Conservation (phyloP, 1,140 invertebrate species). For the Lepidurus packardi region DNA sequence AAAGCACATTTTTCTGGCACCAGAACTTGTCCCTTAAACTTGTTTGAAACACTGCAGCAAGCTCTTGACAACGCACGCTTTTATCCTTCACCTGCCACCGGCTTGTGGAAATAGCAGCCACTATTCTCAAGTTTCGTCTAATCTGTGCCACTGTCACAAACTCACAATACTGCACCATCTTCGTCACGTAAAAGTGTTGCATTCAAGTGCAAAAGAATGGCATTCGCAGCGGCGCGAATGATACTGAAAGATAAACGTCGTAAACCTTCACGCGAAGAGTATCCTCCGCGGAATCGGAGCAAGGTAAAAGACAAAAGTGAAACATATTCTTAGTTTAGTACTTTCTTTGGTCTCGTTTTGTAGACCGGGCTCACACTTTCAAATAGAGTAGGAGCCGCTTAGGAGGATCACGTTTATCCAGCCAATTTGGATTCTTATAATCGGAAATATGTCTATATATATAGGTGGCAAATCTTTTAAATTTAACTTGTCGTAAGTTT, state of each 20-base stretch:
- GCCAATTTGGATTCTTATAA: too few species aligned
- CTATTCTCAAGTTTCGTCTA: neutral
- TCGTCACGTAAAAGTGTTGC: constrained; percentile 18
- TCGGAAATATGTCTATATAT: too few species aligned
- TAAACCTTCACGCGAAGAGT: constrained; percentile 35
- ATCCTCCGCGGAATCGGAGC: constrained; percentile 34
- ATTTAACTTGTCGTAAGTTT: too few species aligned
- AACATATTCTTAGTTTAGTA: neutral
- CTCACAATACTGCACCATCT: neutral
- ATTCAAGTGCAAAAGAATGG: constrained; percentile 30
- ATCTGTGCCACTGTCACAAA: neutral
- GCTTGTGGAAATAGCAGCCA: neutral
- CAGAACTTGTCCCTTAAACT: too few species aligned
- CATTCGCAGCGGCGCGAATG: constrained; percentile 35
- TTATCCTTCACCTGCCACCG: neutral
- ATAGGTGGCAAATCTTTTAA: too few species aligned
- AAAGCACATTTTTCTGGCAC: too few species aligned
- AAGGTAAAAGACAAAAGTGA: constrained; percentile 30
- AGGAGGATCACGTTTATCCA: too few species aligned
- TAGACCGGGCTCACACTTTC: neutral
- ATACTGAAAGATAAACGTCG: constrained; percentile 35
- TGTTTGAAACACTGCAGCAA: neutral
- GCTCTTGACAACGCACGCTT: neutral
- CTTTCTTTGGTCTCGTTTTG: neutral
- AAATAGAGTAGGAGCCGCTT: too few species aligned